Conservation (phyloP, 1,140 invertebrate genomes). For the Drosophila pallidifrons region DNA sequence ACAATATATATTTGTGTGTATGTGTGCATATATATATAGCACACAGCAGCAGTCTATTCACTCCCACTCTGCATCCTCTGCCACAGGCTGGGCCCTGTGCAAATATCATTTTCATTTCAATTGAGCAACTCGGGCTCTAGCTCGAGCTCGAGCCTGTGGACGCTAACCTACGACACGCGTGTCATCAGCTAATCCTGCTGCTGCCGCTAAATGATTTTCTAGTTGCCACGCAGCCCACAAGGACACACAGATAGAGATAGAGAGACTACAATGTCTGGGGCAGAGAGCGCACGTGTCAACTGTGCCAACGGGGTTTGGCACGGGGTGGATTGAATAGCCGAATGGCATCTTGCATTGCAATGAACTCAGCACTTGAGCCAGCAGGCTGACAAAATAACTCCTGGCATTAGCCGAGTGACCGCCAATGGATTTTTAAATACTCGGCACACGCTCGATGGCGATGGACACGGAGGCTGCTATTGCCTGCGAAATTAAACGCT, state of each 20-base stretch:
- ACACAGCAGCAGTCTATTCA: background rate
- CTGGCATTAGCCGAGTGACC: slow-evolving; percentile 72
- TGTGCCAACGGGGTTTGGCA: slow-evolving; percentile 20
- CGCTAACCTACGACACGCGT: slow-evolving; percentile 74
- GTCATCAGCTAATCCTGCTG: slow-evolving; percentile 79
- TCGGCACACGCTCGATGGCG: slow-evolving; percentile 57
- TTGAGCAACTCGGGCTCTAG: slow-evolving; percentile 62
- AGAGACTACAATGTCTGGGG: slow-evolving; percentile 7
- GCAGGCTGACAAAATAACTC: slow-evolving; percentile 76
- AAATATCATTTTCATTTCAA: slow-evolving; percentile 84
- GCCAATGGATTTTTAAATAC: slow-evolving; percentile 83
- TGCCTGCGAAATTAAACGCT: slow-evolving; percentile 67
- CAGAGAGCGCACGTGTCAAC: slow-evolving; percentile 68
- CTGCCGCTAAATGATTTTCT: slow-evolving; percentile 73
- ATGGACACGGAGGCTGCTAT: slow-evolving; percentile 26
- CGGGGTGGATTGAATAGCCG: slow-evolving; percentile 23
- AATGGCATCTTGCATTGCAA: slow-evolving; percentile 68
- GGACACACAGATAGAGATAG: slow-evolving; percentile 21
- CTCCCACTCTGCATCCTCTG: slow-evolving; percentile 8
- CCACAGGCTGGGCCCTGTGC: slow-evolving; percentile 63
- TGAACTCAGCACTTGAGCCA: slow-evolving; percentile 78
- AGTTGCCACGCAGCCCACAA: slow-evolving; percentile 68
- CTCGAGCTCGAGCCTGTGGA: slow-evolving; percentile 36
- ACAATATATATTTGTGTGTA: background rate
- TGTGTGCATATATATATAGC: slow-evolving; percentile 7